Conservation (phyloP, 2,888 invertebrate species). For the Microplitis deprimator region DNA sequence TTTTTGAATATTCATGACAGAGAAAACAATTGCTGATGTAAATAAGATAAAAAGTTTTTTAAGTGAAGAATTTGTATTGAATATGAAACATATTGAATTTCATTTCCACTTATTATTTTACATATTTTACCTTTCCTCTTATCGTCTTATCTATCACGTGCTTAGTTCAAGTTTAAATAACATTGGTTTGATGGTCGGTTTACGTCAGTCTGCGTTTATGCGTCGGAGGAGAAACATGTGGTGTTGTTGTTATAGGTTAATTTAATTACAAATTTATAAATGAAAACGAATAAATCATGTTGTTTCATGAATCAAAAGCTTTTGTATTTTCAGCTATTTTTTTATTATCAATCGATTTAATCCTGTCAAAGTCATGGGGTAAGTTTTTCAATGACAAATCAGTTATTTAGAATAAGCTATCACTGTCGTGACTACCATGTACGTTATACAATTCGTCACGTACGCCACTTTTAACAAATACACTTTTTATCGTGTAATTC, state of each 20-base stretch:
- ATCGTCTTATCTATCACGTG: too few species aligned
- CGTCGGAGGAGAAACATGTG: neutral
- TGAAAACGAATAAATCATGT: constrained; percentile 22
- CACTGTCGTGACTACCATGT: constrained; percentile 60
- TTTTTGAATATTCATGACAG: too few species aligned
- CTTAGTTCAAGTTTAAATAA: too few species aligned
- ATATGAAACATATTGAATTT: too few species aligned
- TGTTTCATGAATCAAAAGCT: neutral
- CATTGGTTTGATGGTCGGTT: too few species aligned
- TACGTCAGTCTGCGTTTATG: neutral
- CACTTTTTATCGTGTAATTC: constrained; percentile 19
- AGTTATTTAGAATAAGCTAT: neutral
- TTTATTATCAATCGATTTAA: neutral
- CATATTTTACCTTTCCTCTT: too few species aligned
- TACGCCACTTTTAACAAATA: constrained; percentile 59
- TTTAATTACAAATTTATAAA: neutral
- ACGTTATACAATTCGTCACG: constrained; percentile 63
- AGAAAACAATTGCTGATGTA: too few species aligned
- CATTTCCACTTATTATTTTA: too few species aligned
- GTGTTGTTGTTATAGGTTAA: neutral
- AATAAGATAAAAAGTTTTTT: too few species aligned
- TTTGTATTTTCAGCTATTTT: neutral
- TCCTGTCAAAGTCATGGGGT: constrained; percentile 64
- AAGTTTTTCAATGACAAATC: constrained; percentile 49
- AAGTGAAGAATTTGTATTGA: too few species aligned